Base-by-base conservation (phyloP, 2,113 vertebrate species). In the Origma solitaria region DNA sequence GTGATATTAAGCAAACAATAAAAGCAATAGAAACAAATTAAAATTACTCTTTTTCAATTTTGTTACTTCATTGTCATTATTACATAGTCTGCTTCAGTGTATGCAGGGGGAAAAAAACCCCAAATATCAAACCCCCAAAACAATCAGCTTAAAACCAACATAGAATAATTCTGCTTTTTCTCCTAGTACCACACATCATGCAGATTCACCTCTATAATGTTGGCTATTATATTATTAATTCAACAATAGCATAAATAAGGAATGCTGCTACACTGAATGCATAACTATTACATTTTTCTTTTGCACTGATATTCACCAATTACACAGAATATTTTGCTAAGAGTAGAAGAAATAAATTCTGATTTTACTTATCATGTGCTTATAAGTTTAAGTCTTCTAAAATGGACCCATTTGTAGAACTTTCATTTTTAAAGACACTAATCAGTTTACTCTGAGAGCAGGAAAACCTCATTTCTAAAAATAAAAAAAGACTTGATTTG, bases 61-160 rank as follows among this genome's bases (percentile, higher is more conserved):
- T 30, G 22, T 9, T 65, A 17, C 57, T 72, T 37, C 37, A 37
- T 45, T 35, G 4, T 16, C 69, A 40, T 68, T 51, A 33, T 38
- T 72, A 82, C 8, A 49, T 30, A 60, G 4, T 27, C 11, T 66
- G 22, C 30, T 77, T 37, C 40, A 70, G 13, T 6, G 12, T 23
- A 70, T 19, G 11, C 30, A 73, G 13, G 5, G 15, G 9, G 27
- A 44, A 37, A 28, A 66, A 4, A 2, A 0, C 0, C 3, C 28
- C 13, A 23, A 64, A 62, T 9, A 51, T 4, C 15, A n/a, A 51
- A 47, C 10, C 2, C 2, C 4, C 24, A 53, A 57, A 79, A 13
- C 17, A n/a, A 51, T 20, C 6, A 47, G 13, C n/a, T 83, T 61
- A 69, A 88, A 94, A 65, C 0, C 57, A 77, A 82, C 35, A 6